Conservation (phyloP, 2,113 vertebrate genomes). For the Ifrita kowaldi region DNA sequence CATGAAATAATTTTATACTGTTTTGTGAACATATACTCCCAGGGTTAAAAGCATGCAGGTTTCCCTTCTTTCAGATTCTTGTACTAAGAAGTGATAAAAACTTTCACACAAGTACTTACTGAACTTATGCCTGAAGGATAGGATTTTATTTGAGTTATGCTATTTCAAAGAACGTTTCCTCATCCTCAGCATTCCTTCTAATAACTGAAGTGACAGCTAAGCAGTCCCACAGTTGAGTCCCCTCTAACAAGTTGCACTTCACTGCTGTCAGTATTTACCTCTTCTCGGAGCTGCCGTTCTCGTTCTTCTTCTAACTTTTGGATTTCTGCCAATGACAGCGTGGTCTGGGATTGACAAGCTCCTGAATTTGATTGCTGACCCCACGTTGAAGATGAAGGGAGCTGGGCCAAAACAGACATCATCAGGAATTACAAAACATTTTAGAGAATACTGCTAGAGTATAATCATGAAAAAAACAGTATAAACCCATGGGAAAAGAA, state of each 20-base stretch:
- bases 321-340: constrained; percentile 92
- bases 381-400: constrained; percentile 98
- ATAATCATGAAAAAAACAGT: neutral
- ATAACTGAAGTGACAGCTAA: neutral
- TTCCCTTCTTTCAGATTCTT: neutral
- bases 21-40: neutral
- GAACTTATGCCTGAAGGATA: neutral
- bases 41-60: neutral
- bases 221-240: neutral
- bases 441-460: neutral
- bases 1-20: neutral
- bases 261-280: constrained; percentile 68
- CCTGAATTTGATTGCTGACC: constrained; percentile 88
- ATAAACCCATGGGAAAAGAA: neutral
- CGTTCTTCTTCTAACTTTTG: constrained; percentile 96
- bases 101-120: neutral
- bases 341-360: constrained; percentile 81
- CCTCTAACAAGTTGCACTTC: neutral
- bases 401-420: constrained; percentile 68
- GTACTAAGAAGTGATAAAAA: neutral
- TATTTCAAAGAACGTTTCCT: neutral
- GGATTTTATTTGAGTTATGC: neutral
- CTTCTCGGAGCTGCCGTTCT: constrained; percentile 86
- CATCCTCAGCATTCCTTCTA: neutral
- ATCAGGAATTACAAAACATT: neutral